Evolutionary conservation across 2,113 vertebrate species (phyloP).

Genomic region (Pagrus major): DNA sequence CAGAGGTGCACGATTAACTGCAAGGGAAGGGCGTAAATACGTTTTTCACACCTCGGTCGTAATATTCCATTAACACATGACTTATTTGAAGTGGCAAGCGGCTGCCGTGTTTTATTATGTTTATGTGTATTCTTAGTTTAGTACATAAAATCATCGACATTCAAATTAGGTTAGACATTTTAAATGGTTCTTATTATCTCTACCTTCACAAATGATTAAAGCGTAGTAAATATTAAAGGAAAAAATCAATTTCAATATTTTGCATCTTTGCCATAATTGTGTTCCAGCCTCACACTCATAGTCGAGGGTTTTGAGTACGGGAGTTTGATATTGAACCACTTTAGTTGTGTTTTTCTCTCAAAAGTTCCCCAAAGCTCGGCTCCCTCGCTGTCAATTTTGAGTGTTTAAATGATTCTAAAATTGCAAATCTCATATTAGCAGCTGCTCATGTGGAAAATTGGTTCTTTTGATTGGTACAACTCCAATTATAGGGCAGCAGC

Average conservation of each 20-base stretch:
- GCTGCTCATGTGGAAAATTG: slow-evolving; percentile 73
- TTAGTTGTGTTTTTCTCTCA: not conserved
- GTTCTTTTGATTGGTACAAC: slow-evolving; percentile 60
- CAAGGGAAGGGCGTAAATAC: not conserved
- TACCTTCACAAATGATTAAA: not conserved
- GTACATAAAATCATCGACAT: not conserved
- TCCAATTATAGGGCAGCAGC: slow-evolving; percentile 54
- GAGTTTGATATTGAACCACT: not conserved
- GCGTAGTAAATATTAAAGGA: not conserved
- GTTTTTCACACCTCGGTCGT: slow-evolving; percentile 5
- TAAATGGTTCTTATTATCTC: not conserved
- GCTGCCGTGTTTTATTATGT: not conserved
- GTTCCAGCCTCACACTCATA: not conserved
- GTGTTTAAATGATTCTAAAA: slow-evolving; percentile 50
- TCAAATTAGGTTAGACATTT: not conserved
- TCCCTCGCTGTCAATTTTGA: slow-evolving; percentile 27
- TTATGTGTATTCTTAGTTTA: not conserved
- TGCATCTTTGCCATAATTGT: not conserved
- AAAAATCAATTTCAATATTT: not conserved
- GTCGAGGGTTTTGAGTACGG: not conserved
- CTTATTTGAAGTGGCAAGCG: not conserved
- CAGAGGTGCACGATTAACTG: slow-evolving; percentile 21
- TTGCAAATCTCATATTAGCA: slow-evolving; percentile 59
- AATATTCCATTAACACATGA: not conserved
- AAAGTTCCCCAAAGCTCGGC: slow-evolving; percentile 5